Evolutionary conservation across 2,888 invertebrate genomes (phyloP), one percentile per base, ranked within the genome.

Genomic region (Lydus trimaculatus): DNA sequence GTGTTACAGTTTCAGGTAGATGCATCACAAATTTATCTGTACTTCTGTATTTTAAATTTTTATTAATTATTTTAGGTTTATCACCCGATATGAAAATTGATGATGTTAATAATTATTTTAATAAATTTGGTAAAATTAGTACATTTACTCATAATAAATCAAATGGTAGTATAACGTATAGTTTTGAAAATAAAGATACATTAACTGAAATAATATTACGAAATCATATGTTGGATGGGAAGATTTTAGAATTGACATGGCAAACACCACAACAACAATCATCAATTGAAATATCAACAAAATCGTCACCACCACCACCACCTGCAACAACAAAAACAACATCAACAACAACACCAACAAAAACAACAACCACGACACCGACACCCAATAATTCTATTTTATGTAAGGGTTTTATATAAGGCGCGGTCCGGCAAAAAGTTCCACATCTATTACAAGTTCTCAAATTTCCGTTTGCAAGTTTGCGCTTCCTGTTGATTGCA

Each of bases 31-130:
- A n/a, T n/a, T n/a, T n/a, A n/a, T n/a, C n/a, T n/a, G n/a, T n/a
- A n/a, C n/a, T n/a, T n/a, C n/a, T n/a, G n/a, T n/a, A n/a, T n/a
- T n/a, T n/a, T 36, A 36, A 23, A 33, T 33, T 31, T 25, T 4
- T 13, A 25, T 23, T 25, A 65, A 33, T 39, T 23, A 43, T 31
- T 73, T 75, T 48, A 77, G 78, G 76, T 52, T 76, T 73, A 65
- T 65, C 72, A 33, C 71, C 75, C 5, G 64, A 79, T 48, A 66
- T 74, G 17, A 69, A 69, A 39, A 75, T 79, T 63, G 76, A 78
- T n/a, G 76, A 77, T 43, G 68, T 84, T 48, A 61, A 79, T 25
- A 71, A 76, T 17, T 82, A 81, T 70, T 82, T 85, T 67, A 73
- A 73, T 11, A 72, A 71, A 61, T 83, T 76, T 75, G 85, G 84